These are phyloP conservation scores for Neoscelio sp. DNA, from an alignment of 2,888 invertebrate genomes.

Conservation along the genomic window DNA sequence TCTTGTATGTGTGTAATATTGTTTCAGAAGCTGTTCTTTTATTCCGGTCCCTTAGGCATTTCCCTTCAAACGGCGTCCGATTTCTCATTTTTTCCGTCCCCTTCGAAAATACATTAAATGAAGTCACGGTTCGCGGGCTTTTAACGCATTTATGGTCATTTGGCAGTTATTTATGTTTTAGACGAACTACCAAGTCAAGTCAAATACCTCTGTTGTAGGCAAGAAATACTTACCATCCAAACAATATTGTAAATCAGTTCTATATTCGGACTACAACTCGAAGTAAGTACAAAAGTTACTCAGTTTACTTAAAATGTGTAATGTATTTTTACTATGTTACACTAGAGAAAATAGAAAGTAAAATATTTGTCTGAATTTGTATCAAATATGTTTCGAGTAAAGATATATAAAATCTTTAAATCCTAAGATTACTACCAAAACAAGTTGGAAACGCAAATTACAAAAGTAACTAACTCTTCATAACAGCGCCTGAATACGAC, in stretches of 20 bases:
- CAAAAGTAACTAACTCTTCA: slow-evolving; percentile 59
- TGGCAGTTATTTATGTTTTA: slow-evolving; percentile 78
- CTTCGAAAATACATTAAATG: slow-evolving; percentile 77
- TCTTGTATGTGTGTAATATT: background rate
- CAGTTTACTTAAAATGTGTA: no score
- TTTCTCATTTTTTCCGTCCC: slow-evolving; percentile 73
- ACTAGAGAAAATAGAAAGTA: background rate
- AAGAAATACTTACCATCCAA: background rate
- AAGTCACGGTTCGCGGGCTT: slow-evolving; percentile 79
- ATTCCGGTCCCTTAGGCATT: slow-evolving; percentile 60
- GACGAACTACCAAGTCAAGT: slow-evolving; percentile 39
- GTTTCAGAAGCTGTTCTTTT: slow-evolving; percentile 60
- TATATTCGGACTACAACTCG: no score
- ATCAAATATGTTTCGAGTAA: no score
- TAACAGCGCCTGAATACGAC: slow-evolving; percentile 76
- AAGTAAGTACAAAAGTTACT: no score
- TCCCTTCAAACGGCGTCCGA: slow-evolving; percentile 65
- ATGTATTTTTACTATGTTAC: no score
- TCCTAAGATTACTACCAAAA: slow-evolving; percentile 44
- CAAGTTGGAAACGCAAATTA: slow-evolving; percentile 45
- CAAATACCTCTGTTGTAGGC: slow-evolving; percentile 6
- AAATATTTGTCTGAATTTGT: no score
- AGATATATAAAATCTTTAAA: slow-evolving; percentile 11
- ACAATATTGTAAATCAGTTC: no score
- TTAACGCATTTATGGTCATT: slow-evolving; percentile 80